Evolutionary conservation across 1,140 invertebrate genomes (phyloP), one percentile per base, ranked within the genome.

Genomic region (Formica exsecta): DNA sequence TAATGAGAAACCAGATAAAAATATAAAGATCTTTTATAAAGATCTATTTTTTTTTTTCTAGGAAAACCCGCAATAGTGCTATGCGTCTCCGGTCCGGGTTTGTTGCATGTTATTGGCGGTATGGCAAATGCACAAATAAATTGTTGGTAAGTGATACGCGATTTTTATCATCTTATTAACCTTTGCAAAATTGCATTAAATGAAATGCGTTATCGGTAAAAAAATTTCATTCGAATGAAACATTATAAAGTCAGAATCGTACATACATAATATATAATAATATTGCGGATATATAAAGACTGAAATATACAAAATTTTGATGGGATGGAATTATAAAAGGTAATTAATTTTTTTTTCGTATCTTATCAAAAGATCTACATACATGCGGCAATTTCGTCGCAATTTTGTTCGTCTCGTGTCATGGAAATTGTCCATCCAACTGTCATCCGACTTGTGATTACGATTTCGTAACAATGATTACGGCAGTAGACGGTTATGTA

Each of bases 61-160:
- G 96, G 96, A 79, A 98, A 97, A 92, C 99, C 98, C 38, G 99
- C 97, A 80, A 98, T 97, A n/a, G 98, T 98, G 90, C 94, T 99
- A 8, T 98, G 98, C 9, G 99, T 99, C 2, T 99, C 98, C 38
- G 99, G 99, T 3, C 99, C 99, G 11, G 99, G 99, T n/a, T 92
- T 99, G 8, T 95, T 99, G 8, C 98, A 99, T 95, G 97, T 97
- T 61, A 96, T 98, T 66, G 98, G 98, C 71, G 99, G 99, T 29
- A 98, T 99, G 97, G 98, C 98, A 16, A 99, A 99, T 96, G 98
- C 99, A 22, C 98, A 99, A 95, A 96, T 98, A 3, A 99, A 99
- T 94, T 98, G 98, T 93, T 99, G 99, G 99, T 97, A 94, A 91
- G 92, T n/a, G 3, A 57, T 3, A 44, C 0, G 19, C 19, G 11